Conservation (phyloP, 2,113 vertebrate species). For the Pardalotus punctatus region DNA sequence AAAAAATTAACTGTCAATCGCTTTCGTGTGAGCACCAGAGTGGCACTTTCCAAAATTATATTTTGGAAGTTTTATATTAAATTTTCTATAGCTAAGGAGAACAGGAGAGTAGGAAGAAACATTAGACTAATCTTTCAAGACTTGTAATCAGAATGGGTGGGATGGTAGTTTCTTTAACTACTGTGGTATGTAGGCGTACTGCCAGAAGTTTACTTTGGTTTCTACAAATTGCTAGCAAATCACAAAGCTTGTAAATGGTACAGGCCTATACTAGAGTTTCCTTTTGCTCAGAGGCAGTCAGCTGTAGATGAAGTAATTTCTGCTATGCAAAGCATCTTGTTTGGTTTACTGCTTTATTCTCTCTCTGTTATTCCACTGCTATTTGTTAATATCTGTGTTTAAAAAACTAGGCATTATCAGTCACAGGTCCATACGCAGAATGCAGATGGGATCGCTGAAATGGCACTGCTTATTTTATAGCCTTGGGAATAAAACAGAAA, state of each 20-base stretch:
- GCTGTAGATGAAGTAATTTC: conserved; percentile 57
- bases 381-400: background rate
- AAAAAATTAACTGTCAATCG: background rate
- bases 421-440: background rate
- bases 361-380: background rate
- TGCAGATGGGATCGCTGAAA: background rate
- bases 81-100: background rate
- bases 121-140: background rate
- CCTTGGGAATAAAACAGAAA: background rate
- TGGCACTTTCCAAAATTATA: background rate
- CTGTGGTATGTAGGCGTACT: conserved; percentile 13
- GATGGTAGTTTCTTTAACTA: conserved; percentile 46
- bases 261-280: background rate
- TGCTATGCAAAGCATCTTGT: conserved; percentile 50
- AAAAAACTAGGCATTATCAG: background rate
- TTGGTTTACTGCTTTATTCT: conserved; percentile 16
- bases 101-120: background rate
- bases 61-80: background rate
- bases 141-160: conserved; percentile 37
- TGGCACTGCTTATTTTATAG: background rate
- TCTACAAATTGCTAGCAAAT: conserved; percentile 41
- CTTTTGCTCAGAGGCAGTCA: conserved; percentile 45
- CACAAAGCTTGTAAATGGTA: background rate
- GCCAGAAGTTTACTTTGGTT: conserved; percentile 47
- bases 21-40: background rate